Percentiles rank a stretch among this genome's conserved stretches.
Conservation (phyloP, 2,797 vertebrate species). For the Peromyscus aztecus region DNA sequence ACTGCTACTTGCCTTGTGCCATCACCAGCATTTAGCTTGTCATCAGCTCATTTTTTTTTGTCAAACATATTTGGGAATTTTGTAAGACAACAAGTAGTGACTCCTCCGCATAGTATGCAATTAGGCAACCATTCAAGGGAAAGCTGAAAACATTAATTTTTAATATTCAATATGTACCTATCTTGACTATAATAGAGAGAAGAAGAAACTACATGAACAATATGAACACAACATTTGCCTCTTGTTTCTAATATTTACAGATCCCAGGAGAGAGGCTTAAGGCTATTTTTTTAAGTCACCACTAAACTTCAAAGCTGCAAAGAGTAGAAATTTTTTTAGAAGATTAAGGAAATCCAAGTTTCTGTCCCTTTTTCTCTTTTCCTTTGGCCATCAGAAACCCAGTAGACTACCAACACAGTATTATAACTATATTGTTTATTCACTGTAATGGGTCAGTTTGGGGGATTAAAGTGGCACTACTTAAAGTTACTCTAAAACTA, state of each 20-base stretch:
- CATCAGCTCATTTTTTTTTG: background rate
- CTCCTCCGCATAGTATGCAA: background rate
- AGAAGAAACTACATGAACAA: background rate
- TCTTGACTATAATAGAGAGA: background rate
- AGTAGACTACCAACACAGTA: background rate
- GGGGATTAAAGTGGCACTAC: background rate
- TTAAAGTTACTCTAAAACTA: background rate
- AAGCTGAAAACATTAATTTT: background rate
- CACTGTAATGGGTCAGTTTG: background rate
- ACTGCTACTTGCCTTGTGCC: background rate
- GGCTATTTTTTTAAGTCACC: background rate
- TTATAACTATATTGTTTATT: background rate
- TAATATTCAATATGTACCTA: background rate
- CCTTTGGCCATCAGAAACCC: background rate
- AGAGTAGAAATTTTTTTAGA: background rate
- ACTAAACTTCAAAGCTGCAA: background rate
- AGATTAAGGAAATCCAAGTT: background rate
- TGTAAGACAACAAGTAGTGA: background rate
- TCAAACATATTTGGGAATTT: background rate
- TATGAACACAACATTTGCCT: background rate
- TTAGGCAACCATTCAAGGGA: background rate
- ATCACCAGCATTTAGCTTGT: background rate
- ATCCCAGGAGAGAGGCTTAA: background rate
- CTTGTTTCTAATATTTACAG: background rate
- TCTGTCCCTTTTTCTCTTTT: background rate